These are phyloP conservation scores for Pinctada fucata DNA, from an alignment of 2,888 invertebrate species.

Conservation along the genomic window DNA sequence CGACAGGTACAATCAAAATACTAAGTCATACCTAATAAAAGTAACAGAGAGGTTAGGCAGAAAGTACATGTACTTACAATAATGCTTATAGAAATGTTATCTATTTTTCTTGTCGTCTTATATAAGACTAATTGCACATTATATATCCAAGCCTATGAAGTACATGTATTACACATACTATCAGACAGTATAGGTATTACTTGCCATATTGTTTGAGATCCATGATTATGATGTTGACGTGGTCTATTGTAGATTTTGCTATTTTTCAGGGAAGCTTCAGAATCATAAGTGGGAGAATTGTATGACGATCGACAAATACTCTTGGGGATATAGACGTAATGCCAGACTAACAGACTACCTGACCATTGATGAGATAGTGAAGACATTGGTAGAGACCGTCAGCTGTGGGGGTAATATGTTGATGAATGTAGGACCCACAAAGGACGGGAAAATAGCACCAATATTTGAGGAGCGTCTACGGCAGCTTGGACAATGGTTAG, in stretches of 20 bases:
- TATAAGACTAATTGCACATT: no score
- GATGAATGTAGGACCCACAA: conserved; percentile 92
- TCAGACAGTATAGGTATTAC: no score
- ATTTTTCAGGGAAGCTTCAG: conserved; percentile 53
- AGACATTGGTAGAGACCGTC: conserved; percentile 69
- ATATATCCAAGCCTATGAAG: no score
- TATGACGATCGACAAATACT: conserved; percentile 89
- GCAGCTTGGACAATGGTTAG: conserved; percentile 89
- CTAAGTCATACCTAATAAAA: no score
- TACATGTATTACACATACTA: no score
- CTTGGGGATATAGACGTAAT: conserved; percentile 79
- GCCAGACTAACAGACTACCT: conserved; percentile 66
- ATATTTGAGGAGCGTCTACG: conserved; percentile 91
- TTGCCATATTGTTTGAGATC: no score
- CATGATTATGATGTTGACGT: no score
- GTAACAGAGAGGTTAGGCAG: no score
- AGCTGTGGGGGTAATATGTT: conserved; percentile 84
- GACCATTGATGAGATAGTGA: conserved; percentile 79
- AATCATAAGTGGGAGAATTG: conserved; percentile 96
- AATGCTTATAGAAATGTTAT: no score
- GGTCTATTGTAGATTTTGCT: no score
- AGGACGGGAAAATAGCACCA: conserved; percentile 89
- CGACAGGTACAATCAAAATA: not conserved
- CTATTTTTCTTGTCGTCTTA: no score
- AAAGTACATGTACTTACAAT: no score